phyloP scores from a whole-genome alignment of 2,113 vertebrate genomes.

The Anhinga rufa region DNA sequence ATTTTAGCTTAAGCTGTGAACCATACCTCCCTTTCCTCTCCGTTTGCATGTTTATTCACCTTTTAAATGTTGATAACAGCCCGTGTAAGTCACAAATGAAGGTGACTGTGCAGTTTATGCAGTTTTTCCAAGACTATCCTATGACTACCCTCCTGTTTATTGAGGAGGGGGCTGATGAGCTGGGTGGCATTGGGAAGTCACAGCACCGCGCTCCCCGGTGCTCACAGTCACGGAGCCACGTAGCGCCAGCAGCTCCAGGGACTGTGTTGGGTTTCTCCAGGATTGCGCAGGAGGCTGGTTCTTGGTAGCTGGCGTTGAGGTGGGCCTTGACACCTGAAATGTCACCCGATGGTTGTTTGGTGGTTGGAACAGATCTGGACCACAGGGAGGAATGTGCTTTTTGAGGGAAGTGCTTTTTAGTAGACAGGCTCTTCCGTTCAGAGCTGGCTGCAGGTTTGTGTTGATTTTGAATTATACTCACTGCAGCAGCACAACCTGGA shows the following conservation, averaged over 20 bases:
- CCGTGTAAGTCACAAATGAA: background rate
- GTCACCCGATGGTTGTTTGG: fast-evolving
- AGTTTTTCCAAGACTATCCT: too few relatives aligned
- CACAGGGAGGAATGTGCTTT: background rate
- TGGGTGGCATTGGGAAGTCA: fast-evolving
- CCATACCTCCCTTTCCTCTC: background rate
- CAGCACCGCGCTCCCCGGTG: fast-evolving
- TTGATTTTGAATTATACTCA: background rate
- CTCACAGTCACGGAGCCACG: fast-evolving
- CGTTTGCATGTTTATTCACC: background rate
- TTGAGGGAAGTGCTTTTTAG: too few relatives aligned
- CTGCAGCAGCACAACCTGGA: background rate
- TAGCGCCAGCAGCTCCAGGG: background rate
- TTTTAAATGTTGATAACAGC: background rate
- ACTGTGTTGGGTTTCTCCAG: background rate
- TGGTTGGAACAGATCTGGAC: background rate
- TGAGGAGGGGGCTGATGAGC: background rate
- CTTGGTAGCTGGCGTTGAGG: too few relatives aligned
- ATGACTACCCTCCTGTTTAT: fast-evolving
- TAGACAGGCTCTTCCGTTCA: fast-evolving
- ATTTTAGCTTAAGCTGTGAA: background rate
- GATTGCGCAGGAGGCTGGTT: background rate
- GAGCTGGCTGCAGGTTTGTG: background rate
- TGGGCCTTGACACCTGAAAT: background rate
- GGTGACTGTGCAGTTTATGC: too few relatives aligned